Evolutionary conservation across 2,888 invertebrate genomes (phyloP).

Genomic region (Celastrina argiolus): DNA sequence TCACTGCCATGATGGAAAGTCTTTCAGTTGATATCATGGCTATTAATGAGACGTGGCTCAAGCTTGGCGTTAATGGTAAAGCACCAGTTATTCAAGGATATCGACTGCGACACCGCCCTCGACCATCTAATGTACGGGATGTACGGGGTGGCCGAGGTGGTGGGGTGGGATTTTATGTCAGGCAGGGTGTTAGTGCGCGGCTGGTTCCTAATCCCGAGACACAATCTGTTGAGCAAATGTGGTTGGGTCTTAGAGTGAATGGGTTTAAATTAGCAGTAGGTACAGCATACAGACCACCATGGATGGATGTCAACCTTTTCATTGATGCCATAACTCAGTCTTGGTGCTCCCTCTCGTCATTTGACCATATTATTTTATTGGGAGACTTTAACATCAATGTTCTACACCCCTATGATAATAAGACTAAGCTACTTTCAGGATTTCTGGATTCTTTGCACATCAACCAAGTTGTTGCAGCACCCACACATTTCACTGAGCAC

Average conservation of each 20-base stretch:
- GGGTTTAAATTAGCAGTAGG: neutral
- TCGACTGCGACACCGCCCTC: too few species aligned
- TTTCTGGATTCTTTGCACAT: neutral
- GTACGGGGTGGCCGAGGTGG: too few species aligned
- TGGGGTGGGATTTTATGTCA: too few species aligned
- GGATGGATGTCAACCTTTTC: neutral
- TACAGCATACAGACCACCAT: neutral
- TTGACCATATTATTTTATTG: neutral
- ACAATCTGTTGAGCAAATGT: neutral
- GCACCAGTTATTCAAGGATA: too few species aligned
- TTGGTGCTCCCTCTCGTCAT: neutral
- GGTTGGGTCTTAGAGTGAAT: neutral
- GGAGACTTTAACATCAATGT: neutral
- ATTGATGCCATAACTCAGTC: neutral
- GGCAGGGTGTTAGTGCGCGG: too few species aligned
- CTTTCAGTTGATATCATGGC: too few species aligned
- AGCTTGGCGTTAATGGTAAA: too few species aligned
- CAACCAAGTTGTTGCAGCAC: neutral
- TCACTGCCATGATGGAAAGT: too few species aligned
- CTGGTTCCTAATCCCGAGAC: too few species aligned
- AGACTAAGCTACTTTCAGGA: neutral
- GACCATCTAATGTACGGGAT: too few species aligned
- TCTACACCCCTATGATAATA: neutral
- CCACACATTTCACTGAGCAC: too few species aligned
- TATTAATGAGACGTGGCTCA: too few species aligned